phyloP scores from a whole-genome alignment of 2,113 vertebrate species.

The Calonectris borealis region DNA sequence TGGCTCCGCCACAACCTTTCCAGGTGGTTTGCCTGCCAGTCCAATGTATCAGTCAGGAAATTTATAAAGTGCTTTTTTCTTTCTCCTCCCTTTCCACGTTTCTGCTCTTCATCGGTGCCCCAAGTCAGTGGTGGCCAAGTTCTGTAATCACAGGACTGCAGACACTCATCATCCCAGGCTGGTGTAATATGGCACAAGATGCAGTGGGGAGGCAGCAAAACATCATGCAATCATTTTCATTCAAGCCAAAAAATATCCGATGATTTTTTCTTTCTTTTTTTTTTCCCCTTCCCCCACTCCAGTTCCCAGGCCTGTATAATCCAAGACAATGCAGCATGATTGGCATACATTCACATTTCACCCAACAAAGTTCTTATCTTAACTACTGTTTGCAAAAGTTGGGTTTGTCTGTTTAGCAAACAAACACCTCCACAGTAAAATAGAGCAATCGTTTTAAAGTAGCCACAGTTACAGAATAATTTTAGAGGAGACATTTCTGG shows the following conservation, averaged over 20 bases:
- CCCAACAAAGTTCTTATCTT: neutral
- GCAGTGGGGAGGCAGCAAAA: neutral
- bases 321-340: neutral
- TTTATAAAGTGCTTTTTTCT: neutral
- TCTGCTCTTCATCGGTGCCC: neutral
- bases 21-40: neutral
- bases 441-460: neutral
- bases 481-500: neutral
- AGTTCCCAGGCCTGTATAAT: neutral
- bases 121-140: neutral
- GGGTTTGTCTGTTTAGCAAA: neutral
- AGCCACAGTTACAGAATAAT: neutral
- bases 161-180: neutral
- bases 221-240: neutral
- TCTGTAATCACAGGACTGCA: neutral
- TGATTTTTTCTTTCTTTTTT: neutral
- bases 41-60: neutral
- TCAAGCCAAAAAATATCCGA: neutral
- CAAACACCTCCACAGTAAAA: neutral
- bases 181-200: neutral
- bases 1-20: neutral
- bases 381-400: neutral
- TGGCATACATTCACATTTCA: neutral
- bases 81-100: neutral
- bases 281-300: accelerated